Base-by-base conservation (phyloP, 1,140 invertebrate genomes). In the Ctenoplectra terminalis region DNA sequence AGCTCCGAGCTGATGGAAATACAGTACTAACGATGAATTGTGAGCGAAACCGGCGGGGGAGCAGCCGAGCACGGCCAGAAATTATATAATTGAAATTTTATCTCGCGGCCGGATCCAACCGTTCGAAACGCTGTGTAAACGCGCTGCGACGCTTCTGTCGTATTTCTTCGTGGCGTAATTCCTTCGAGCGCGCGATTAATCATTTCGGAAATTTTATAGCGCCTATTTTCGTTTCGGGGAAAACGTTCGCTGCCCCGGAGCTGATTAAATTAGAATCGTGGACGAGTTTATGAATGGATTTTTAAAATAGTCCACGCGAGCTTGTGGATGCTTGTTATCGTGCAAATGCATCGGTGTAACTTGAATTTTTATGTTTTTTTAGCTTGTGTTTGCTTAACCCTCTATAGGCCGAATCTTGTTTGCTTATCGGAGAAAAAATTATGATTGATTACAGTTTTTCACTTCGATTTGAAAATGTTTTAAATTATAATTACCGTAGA, bases 61-160 rank as follows among this genome's bases (percentile, higher is more conserved):
- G 43, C n/a, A 31, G 17, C 31, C 1, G 5, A 20, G 17, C 37
- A 17, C 8, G 58, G 31, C 26, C 40, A 54, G 70, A 61, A 73
- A 80, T 80, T 63, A 80, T 63, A 63, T 80, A 80, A 73, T 73
- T 73, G 77, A 80, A 72, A 80, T 72, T 73, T 80, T 80, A 80
- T 80, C 77, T 80, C 64, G 40, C 52, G 15, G 23, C 29, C 29
- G 15, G 56, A 40, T 40, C 67, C 54, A 31, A 0, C 4, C 34
- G 9, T 20, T 13, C 1, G 40, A 8, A 29, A 31, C 48, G 29
- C 64, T 26, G 31, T 34, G 54, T n/a, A 71, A 71, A 78, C 29
- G 29, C n/a, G 9, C 61, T 23, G 48, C 31, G 74, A 56, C 74
- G 61, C 74, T 56, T 67, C 61, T 43, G 26, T 52, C 23, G 31